These are phyloP conservation scores for Corapipo altera DNA, from an alignment of 2,113 vertebrate species.

Conservation along the genomic window DNA sequence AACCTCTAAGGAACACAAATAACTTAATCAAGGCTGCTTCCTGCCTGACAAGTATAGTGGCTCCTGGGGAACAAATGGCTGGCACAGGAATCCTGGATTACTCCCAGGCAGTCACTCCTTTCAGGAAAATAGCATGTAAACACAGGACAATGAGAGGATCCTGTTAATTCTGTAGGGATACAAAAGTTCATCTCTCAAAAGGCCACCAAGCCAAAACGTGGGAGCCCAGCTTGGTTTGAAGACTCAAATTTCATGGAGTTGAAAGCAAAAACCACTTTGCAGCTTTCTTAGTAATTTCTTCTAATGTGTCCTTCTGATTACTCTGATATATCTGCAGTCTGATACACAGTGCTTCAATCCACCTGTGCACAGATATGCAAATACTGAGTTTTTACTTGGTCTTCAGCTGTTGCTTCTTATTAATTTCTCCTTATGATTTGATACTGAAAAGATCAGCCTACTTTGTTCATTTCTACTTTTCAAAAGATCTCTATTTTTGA, in stretches of 20 bases:
- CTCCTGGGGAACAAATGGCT: not conserved
- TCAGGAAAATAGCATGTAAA: not conserved
- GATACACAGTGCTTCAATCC: not conserved
- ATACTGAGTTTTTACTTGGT: not conserved
- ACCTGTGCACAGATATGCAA: not conserved
- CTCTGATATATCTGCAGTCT: not conserved
- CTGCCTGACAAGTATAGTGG: not conserved
- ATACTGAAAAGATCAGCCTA: not conserved
- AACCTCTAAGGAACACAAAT: slow-evolving; percentile 18
- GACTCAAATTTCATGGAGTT: fast-evolving
- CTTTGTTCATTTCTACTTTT: not conserved
- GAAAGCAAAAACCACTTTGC: not conserved
- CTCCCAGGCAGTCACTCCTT: not conserved
- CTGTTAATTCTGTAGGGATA: not conserved
- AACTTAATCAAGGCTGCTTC: not conserved
- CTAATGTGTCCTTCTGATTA: not conserved
- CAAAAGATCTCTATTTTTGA: not conserved
- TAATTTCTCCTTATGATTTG: not conserved
- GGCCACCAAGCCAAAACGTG: not conserved
- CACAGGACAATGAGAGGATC: not conserved
- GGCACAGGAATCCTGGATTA: not conserved
- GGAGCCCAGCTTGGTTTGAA: not conserved
- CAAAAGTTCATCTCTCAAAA: not conserved
- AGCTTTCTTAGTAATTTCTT: not conserved
- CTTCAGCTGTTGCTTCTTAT: not conserved